phyloP scores from a whole-genome alignment of 2,113 vertebrate genomes.

The Sigmodon hispidus region DNA sequence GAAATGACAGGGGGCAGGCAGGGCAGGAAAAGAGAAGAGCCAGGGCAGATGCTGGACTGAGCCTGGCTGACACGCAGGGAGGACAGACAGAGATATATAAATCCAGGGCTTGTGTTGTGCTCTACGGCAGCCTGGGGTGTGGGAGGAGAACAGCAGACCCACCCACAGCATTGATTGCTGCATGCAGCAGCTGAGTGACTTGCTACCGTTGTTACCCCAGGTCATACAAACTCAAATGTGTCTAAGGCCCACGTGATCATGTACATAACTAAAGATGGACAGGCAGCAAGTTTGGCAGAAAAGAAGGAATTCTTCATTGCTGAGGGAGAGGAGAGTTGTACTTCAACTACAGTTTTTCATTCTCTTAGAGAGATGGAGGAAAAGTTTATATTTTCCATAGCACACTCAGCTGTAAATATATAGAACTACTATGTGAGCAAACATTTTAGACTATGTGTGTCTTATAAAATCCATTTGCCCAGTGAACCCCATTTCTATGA shows the following conservation, averaged over 20 bases:
- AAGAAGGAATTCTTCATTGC: background rate
- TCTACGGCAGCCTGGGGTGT: background rate
- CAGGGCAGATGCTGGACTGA: background rate
- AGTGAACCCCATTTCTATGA: background rate
- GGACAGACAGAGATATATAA: background rate
- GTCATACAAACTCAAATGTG: background rate
- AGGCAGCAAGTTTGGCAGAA: background rate
- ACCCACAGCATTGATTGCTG: fast-evolving
- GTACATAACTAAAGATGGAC: background rate
- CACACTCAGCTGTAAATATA: background rate
- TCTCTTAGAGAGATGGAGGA: background rate
- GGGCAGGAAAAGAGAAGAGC: background rate
- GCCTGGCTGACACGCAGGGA: background rate
- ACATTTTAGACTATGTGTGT: background rate
- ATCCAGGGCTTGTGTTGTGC: fast-evolving
- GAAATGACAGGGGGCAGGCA: conserved; percentile 5
- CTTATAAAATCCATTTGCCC: background rate
- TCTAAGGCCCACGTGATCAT: background rate
- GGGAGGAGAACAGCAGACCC: background rate
- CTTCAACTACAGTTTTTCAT: too few relatives aligned
- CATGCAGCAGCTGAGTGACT: fast-evolving
- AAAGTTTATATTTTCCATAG: background rate
- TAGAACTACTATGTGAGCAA: background rate
- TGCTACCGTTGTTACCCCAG: background rate
- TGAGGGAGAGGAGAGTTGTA: background rate